Percentiles rank a stretch among this genome's conserved stretches.
Conservation (phyloP, 2,888 invertebrate genomes). For the Cecidostiba fungosa region DNA sequence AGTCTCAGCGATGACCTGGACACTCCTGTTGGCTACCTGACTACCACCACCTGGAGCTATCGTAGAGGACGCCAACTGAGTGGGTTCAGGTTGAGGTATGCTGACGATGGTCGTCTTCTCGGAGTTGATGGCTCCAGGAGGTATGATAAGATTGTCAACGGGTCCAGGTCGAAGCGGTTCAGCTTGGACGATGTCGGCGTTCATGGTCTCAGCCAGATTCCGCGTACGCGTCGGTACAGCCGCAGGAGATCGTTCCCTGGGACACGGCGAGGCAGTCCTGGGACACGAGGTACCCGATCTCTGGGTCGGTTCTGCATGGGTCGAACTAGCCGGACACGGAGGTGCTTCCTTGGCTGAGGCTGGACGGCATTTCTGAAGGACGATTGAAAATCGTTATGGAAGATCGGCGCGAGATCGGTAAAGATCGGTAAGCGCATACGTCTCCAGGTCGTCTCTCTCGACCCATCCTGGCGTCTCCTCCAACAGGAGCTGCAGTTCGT, state of each 20-base stretch:
- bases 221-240: conserved; percentile 66
- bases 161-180: conserved; percentile 69
- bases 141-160: conserved; percentile 72
- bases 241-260: background rate
- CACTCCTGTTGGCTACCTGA: conserved; percentile 68
- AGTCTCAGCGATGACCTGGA: conserved; percentile 69
- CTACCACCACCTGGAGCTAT: background rate
- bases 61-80: conserved; percentile 6
- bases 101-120: conserved; percentile 72
- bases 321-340: background rate
- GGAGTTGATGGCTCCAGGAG: conserved; percentile 69
- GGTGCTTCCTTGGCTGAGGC: background rate
- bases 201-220: conserved; percentile 70
- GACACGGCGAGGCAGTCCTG: background rate
- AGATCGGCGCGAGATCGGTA: background rate
- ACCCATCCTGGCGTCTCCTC: conserved; percentile 66
- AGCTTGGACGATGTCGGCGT: conserved; percentile 73
- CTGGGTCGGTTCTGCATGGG: background rate
- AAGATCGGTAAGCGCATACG: background rate
- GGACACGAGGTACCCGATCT: background rate
- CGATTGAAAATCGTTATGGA: background rate
- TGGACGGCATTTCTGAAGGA: background rate
- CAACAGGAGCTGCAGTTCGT: conserved; percentile 67
- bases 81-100: conserved; percentile 64
- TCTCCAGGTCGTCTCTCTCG: conserved; percentile 43